phyloP scores from a whole-genome alignment of 2,888 invertebrate species.

The Unio pictorum region DNA sequence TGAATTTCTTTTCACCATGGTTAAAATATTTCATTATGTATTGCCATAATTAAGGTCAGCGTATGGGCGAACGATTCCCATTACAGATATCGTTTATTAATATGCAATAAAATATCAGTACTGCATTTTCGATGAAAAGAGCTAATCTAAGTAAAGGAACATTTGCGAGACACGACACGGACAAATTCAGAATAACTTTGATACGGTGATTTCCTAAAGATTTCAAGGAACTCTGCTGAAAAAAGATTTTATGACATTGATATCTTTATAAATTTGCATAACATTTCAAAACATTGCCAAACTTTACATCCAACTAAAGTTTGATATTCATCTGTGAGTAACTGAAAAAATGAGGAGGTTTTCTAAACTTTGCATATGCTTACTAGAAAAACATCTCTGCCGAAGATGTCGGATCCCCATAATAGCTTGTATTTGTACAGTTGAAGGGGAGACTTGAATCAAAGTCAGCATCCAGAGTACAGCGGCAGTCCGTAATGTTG shows the following conservation, averaged over 20 bases:
- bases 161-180: too few species aligned
- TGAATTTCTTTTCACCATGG: too few species aligned
- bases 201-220: too few species aligned
- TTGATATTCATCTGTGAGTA: background rate
- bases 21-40: too few species aligned
- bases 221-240: too few species aligned
- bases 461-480: slow-evolving; percentile 22
- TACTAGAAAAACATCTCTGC: slow-evolving; percentile 58
- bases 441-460: slow-evolving; percentile 19
- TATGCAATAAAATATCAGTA: too few species aligned
- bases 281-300: background rate
- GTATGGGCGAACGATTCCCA: too few species aligned
- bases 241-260: background rate
- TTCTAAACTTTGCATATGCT: slow-evolving; percentile 13
- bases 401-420: slow-evolving; percentile 26
- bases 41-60: too few species aligned
- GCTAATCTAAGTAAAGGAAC: too few species aligned
- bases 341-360: background rate
- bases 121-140: too few species aligned
- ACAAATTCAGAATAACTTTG: too few species aligned
- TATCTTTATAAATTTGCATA: background rate
- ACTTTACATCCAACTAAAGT: background rate
- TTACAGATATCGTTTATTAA: too few species aligned
- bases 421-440: slow-evolving; percentile 41
- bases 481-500: slow-evolving; percentile 16